Evolutionary conservation across 2,113 vertebrate genomes (phyloP).

Genomic region (Benitochromis conjunctus): DNA sequence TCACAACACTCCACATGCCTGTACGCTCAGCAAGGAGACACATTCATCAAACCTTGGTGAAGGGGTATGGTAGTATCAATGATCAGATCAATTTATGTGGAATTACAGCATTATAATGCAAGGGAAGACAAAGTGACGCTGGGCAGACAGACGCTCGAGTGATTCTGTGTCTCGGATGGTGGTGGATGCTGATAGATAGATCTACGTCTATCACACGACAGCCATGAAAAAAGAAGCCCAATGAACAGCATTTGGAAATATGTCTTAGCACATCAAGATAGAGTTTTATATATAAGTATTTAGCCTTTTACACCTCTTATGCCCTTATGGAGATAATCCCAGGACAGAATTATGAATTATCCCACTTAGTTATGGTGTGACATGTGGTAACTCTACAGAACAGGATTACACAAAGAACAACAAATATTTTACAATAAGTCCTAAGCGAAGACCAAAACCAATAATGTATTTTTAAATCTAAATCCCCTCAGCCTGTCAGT

Average conservation of each 20-base stretch:
- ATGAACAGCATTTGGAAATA: neutral
- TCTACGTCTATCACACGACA: neutral
- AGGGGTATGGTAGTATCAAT: conserved; percentile 60
- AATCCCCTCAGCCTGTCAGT: neutral
- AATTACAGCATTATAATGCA: conserved; percentile 38
- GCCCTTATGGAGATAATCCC: neutral
- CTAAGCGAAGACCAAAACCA: neutral
- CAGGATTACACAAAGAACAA: neutral
- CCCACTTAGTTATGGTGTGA: neutral
- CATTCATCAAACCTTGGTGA: conserved; percentile 55
- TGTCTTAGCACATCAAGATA: neutral
- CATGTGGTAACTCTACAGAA: conserved; percentile 1
- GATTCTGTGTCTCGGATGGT: neutral
- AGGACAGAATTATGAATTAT: neutral
- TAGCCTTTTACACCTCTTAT: neutral
- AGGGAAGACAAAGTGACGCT: neutral
- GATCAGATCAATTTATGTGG: conserved; percentile 62
- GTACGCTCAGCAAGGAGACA: conserved; percentile 42
- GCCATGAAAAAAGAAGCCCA: neutral
- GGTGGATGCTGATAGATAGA: neutral
- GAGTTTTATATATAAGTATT: conserved; percentile 5
- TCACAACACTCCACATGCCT: conserved; percentile 63
- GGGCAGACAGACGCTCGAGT: neutral
- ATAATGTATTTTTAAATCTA: neutral
- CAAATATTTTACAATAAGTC: neutral